Conservation (phyloP, 2,113 vertebrate genomes). For the Coptodon bakossiorum region DNA sequence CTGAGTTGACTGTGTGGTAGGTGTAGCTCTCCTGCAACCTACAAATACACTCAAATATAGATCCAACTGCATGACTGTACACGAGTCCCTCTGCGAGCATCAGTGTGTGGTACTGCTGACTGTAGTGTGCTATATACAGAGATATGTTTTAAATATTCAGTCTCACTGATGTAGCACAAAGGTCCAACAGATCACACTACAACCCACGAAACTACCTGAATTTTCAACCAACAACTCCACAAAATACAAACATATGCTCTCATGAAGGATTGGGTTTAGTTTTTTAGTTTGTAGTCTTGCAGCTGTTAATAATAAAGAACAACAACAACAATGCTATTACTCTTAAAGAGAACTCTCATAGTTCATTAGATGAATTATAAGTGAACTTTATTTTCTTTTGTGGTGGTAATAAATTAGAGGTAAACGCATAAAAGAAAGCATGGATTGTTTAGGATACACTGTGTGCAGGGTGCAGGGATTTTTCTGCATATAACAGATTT, state of each 20-base stretch:
- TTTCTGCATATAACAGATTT: not conserved
- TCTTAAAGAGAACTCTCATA: not conserved
- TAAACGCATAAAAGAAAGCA: not conserved
- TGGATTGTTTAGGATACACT: not conserved
- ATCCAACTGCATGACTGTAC: not conserved
- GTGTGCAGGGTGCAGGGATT: not conserved
- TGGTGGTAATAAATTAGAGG: not conserved
- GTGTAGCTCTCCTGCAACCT: not conserved
- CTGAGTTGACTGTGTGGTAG: not conserved
- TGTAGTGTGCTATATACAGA: not conserved
- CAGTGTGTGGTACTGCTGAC: not conserved
- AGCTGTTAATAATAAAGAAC: not conserved
- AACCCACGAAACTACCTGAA: not conserved
- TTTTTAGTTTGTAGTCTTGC: not conserved
- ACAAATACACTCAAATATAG: not conserved
- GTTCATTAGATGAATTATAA: not conserved
- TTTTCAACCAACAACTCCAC: not conserved
- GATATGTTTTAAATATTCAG: not conserved
- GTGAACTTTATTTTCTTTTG: not conserved
- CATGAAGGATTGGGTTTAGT: not conserved
- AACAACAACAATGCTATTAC: not conserved
- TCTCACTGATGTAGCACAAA: not conserved
- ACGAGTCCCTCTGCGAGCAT: not conserved
- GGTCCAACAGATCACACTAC: not conserved
- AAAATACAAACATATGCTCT: not conserved